Evolutionary conservation across 53 echinoderm and acorn worm species (phyloP).

Genomic region (Holothuria leucospilota): DNA sequence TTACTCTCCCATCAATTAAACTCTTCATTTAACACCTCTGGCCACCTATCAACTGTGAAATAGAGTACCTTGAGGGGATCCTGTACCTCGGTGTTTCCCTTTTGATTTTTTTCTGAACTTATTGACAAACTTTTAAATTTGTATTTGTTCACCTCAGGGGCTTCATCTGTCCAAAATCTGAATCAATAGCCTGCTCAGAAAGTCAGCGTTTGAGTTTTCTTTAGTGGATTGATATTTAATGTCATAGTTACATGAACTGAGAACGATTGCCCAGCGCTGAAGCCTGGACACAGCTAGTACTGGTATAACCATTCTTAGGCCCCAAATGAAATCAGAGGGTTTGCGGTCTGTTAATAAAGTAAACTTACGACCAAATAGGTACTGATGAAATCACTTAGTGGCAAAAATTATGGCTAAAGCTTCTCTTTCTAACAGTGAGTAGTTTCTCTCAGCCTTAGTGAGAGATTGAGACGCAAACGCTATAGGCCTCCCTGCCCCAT

Average conservation of each 20-base stretch:
- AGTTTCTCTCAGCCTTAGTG: conserved; percentile 26
- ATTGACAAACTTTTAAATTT: background rate
- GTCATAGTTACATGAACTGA: conserved; percentile 5
- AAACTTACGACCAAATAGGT: conserved; percentile 17
- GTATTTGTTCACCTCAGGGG: background rate
- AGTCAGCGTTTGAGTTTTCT: conserved; percentile 34
- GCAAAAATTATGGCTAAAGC: conserved; percentile 14
- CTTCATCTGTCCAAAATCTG: conserved; percentile 43
- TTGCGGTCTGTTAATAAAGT: conserved; percentile 35
- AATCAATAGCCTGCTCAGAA: conserved; percentile 1
- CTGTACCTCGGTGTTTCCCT: background rate
- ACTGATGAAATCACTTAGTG: conserved; percentile 12
- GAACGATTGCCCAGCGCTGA: conserved; percentile 37
- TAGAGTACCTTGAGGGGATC: conserved; percentile 11
- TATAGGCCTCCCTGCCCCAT: conserved; percentile 20
- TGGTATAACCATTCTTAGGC: conserved; percentile 21
- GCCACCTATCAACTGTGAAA: too few species aligned
- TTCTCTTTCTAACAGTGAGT: conserved; percentile 35
- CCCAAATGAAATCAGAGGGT: conserved; percentile 10
- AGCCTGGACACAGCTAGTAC: conserved; percentile 20
- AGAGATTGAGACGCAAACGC: conserved; percentile 43
- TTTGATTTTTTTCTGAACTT: background rate
- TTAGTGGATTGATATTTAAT: conserved; percentile 32
- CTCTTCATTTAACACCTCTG: background rate
- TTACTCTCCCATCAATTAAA: background rate